Conservation (phyloP, 2,113 vertebrate genomes). For the Clarias batrachus region DNA sequence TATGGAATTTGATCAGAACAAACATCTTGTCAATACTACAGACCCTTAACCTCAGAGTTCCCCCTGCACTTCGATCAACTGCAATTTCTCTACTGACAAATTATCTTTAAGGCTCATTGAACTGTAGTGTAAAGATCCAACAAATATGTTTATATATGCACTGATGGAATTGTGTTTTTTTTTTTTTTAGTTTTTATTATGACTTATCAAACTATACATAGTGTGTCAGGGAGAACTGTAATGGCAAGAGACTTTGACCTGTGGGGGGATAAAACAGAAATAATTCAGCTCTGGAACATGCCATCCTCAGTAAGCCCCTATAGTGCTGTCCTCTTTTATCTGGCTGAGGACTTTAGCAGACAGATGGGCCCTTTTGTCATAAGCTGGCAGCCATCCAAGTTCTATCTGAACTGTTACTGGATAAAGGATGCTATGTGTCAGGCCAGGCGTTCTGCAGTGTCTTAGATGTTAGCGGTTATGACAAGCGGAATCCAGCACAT, state of each 20-base stretch:
- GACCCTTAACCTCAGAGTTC: background rate
- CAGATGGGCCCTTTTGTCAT: constrained; percentile 36
- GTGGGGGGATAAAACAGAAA: background rate
- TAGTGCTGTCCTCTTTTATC: constrained; percentile 19
- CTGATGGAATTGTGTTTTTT: background rate
- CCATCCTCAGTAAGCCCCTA: background rate
- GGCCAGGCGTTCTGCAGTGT: constrained; percentile 1
- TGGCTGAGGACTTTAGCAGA: constrained; percentile 8
- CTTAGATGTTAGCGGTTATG: constrained; percentile 37
- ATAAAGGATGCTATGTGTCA: constrained; percentile 36
- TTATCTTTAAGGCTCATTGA: background rate
- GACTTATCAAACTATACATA: background rate
- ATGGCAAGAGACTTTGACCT: background rate
- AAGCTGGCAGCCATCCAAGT: constrained; percentile 23
- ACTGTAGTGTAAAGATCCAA: background rate
- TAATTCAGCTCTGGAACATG: background rate
- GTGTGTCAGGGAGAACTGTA: background rate
- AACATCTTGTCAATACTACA: background rate
- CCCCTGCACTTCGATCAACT: background rate
- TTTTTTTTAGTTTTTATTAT: background rate
- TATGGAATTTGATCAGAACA: background rate
- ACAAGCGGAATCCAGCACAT: background rate
- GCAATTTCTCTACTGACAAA: background rate
- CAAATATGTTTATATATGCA: background rate
- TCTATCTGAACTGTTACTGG: constrained; percentile 31